Conservation (phyloP, 2,797 vertebrate species). For the Crax fasciolata region DNA sequence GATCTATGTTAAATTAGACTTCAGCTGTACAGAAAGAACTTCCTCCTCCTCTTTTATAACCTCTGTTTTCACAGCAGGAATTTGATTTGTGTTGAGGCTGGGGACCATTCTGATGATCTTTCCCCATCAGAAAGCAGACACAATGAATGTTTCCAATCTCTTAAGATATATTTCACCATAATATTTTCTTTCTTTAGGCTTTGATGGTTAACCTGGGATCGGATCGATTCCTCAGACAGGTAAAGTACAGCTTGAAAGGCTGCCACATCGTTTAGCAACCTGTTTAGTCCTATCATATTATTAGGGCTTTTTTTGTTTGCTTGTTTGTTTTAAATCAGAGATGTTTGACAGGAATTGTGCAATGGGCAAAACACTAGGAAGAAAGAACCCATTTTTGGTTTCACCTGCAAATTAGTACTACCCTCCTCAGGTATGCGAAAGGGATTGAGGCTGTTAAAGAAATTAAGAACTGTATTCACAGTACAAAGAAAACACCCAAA, state of each 20-base stretch:
- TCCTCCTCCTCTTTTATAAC: not conserved
- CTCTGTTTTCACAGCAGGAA: slow-evolving; percentile 9
- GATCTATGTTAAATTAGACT: not conserved
- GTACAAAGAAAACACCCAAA: not conserved
- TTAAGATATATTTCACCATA: slow-evolving; percentile 1
- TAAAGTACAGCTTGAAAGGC: slow-evolving; percentile 69
- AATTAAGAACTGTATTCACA: not conserved
- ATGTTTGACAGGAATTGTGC: not conserved
- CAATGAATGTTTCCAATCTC: slow-evolving; percentile 8
- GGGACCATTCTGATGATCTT: not conserved
- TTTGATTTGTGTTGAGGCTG: slow-evolving; percentile 9
- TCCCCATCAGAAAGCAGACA: not conserved
- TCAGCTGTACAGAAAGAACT: not conserved
- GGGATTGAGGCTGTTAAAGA: not conserved
- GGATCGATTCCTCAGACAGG: slow-evolving; percentile 98
- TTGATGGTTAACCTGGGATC: slow-evolving; percentile 98
- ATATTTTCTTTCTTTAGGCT: slow-evolving; percentile 84
- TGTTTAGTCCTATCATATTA: not conserved
- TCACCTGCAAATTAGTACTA: not conserved
- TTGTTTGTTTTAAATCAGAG: not conserved
- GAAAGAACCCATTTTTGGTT: not conserved
- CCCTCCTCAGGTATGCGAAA: not conserved
- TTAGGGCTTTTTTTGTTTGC: not conserved
- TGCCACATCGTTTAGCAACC: not conserved
- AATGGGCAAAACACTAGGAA: not conserved